A percentile compares a stretch with the other conserved stretches of the same genome.
phyloP scores from a whole-genome alignment of 1,140 invertebrate genomes.

The Drosophila willistoni region DNA sequence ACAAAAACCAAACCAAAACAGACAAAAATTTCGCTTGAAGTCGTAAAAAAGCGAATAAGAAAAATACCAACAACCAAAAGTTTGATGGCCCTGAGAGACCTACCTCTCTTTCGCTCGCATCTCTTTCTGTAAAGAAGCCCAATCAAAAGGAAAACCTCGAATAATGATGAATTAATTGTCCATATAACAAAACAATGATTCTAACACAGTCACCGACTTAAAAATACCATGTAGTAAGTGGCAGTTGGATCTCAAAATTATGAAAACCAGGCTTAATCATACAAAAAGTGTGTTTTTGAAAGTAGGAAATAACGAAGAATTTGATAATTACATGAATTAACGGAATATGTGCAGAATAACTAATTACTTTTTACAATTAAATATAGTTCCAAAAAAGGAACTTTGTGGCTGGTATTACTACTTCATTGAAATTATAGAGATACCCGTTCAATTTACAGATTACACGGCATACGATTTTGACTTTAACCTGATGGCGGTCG shows the following conservation, averaged over 20 bases:
- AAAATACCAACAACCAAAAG: constrained; percentile 30
- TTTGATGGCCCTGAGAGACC: constrained; percentile 56
- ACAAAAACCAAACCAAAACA: constrained; percentile 36
- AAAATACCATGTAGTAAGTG: background rate
- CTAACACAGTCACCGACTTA: background rate
- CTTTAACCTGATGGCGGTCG: constrained; percentile 20
- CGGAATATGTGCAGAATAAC: no score
- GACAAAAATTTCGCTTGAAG: constrained; percentile 72
- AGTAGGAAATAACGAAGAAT: no score
- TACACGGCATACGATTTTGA: constrained; percentile 1
- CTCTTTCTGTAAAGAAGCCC: constrained; percentile 33
- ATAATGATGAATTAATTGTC: constrained; percentile 80
- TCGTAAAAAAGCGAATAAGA: constrained; percentile 65
- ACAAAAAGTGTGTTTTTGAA: no score
- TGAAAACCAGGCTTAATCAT: background rate
- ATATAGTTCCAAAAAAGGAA: no score
- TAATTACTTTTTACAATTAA: no score
- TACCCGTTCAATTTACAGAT: background rate
- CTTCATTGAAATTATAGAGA: no score
- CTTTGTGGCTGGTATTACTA: no score
- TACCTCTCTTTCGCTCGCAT: constrained; percentile 24
- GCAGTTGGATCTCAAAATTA: no score
- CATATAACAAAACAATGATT: constrained; percentile 45
- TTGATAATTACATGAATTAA: no score
- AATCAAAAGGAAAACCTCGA: constrained; percentile 53